Evolutionary conservation across 1,140 invertebrate species (phyloP).

Genomic region (Coenobita brevimanus): DNA sequence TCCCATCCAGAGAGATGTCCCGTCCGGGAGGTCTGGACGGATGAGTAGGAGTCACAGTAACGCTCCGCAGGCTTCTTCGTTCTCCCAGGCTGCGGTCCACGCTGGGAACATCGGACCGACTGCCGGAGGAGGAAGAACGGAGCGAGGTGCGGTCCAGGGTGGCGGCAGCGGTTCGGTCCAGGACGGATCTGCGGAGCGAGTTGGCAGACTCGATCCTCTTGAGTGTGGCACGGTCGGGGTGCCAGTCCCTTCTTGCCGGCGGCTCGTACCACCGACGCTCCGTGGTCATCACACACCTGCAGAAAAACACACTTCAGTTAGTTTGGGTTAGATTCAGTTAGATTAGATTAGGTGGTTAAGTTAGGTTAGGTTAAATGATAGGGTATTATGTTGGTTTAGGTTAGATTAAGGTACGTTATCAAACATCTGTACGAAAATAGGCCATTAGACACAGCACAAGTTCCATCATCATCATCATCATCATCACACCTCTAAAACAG

Average conservation of each 20-base stretch:
- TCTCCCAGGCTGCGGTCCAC: conserved; percentile 2
- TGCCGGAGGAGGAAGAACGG: not conserved
- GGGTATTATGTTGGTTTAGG: too few relatives aligned
- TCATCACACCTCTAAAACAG: too few relatives aligned
- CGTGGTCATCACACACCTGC: conserved; percentile 33
- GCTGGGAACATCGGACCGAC: not conserved
- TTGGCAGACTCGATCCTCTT: conserved; percentile 28
- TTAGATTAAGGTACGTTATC: too few relatives aligned
- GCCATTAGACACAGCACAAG: too few relatives aligned
- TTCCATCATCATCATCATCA: too few relatives aligned
- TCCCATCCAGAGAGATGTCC: not conserved
- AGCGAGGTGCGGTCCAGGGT: not conserved
- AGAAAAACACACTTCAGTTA: not conserved
- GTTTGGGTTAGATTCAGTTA: too few relatives aligned
- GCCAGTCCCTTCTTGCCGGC: conserved; percentile 31
- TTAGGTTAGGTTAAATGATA: too few relatives aligned
- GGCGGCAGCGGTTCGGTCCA: conserved; percentile 11
- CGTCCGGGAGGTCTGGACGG: not conserved
- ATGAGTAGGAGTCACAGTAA: not conserved
- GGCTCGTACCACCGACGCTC: conserved; percentile 50
- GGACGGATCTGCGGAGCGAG: conserved; percentile 30
- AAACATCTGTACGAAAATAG: not conserved
- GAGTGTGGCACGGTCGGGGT: conserved; percentile 10
- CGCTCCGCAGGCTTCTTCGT: not conserved
- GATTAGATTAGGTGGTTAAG: not conserved